Evolutionary conservation across 2,888 invertebrate genomes (phyloP).

Genomic region (Charanyca ferruginea): DNA sequence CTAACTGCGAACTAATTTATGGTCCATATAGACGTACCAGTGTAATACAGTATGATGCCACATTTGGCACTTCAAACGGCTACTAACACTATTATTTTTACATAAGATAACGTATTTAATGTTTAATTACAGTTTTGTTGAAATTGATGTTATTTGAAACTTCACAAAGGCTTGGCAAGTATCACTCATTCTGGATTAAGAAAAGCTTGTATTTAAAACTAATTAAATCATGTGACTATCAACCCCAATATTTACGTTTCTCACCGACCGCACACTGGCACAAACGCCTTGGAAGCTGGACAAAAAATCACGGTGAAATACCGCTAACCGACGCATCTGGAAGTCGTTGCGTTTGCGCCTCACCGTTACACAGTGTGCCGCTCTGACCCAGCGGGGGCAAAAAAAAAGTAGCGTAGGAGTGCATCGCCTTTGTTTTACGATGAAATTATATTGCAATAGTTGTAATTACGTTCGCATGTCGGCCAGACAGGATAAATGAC

Average conservation of each 20-base stretch:
- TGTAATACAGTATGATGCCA: constrained; percentile 52
- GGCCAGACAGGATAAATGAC: constrained; percentile 72
- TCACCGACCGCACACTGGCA: constrained; percentile 72
- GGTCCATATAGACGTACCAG: constrained; percentile 50
- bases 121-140: constrained; percentile 12
- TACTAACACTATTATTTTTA: constrained; percentile 36
- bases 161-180: too few relatives aligned
- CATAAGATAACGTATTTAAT: constrained; percentile 23
- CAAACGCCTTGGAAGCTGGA: constrained; percentile 68
- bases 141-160: too few relatives aligned
- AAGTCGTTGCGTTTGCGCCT: constrained; percentile 83
- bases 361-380: constrained; percentile 82
- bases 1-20: constrained; percentile 67
- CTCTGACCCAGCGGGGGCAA: constrained; percentile 73
- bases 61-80: constrained; percentile 61
- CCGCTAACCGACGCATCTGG: constrained; percentile 89
- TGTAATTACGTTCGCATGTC: constrained; percentile 80
- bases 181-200: not conserved
- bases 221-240: constrained; percentile 14
- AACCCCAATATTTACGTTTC: constrained; percentile 68
- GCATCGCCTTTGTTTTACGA: constrained; percentile 76
- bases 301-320: constrained; percentile 84
- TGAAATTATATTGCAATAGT: constrained; percentile 77
- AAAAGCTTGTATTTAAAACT: not conserved
- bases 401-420: constrained; percentile 83